phyloP scores from a whole-genome alignment of 1,140 invertebrate species.

The Drosophila leontia region DNA sequence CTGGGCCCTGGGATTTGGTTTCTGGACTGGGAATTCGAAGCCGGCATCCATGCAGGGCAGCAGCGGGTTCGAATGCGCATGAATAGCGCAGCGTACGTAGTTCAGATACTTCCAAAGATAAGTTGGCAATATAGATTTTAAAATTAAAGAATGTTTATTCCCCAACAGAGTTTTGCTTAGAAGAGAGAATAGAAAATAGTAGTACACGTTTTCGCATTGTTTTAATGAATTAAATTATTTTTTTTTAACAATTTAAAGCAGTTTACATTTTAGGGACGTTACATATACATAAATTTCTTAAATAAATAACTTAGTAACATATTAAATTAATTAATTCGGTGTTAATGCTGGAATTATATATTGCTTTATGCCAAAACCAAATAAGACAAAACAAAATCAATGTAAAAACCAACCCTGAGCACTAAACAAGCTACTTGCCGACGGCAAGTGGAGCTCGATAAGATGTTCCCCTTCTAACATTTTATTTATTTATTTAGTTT shows the following conservation, averaged over 20 bases:
- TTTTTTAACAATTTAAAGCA: too few species aligned
- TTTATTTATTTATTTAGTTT: not conserved
- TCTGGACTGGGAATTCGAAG: slow-evolving; percentile 16
- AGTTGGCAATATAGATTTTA: not conserved
- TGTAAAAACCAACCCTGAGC: not conserved
- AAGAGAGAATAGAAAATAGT: not conserved
- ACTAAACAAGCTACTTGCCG: slow-evolving; percentile 33
- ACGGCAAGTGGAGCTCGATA: slow-evolving; percentile 38
- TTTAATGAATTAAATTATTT: too few species aligned
- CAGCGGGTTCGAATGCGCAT: slow-evolving; percentile 13
- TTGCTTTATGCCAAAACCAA: not conserved
- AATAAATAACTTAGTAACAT: too few species aligned
- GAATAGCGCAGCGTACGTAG: slow-evolving; percentile 3
- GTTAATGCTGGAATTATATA: not conserved
- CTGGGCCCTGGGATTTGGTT: not conserved
- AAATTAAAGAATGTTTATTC: slow-evolving; percentile 5
- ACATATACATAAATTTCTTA: too few species aligned
- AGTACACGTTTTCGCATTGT: not conserved
- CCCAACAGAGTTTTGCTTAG: not conserved
- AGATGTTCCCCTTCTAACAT: not conserved
- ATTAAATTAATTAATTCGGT: not conserved
- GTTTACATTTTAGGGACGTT: not conserved
- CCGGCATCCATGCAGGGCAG: slow-evolving; percentile 2
- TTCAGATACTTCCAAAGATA: slow-evolving; percentile 4
- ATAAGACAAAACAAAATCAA: not conserved